Percentiles rank a stretch among this genome's conserved stretches.
phyloP scores from a whole-genome alignment of 2,113 vertebrate species.

The Lophotis ruficrista region DNA sequence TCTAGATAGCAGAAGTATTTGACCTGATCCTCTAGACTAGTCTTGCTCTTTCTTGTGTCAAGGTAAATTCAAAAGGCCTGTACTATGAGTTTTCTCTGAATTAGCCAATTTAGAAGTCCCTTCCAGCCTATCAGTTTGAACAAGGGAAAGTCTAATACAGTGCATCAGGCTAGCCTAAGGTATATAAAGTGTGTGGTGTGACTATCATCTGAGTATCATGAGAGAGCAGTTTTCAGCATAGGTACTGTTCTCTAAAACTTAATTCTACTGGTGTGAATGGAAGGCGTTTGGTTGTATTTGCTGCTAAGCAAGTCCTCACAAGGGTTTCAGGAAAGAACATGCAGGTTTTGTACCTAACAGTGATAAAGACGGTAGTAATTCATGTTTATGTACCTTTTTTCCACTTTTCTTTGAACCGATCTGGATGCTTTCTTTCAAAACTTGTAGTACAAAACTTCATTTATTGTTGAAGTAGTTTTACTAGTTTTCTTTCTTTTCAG shows the following conservation, averaged over 20 bases:
- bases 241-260: neutral
- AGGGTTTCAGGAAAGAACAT: neutral
- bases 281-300: neutral
- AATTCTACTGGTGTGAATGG: neutral
- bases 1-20: neutral
- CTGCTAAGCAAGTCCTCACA: neutral
- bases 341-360: neutral
- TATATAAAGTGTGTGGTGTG: neutral
- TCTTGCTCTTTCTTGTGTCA: neutral
- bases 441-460: neutral
- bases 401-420: neutral
- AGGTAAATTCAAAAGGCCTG: neutral
- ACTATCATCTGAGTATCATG: neutral
- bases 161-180: neutral
- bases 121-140: accelerated
- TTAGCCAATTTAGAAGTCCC: neutral
- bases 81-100: neutral
- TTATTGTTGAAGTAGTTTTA: neutral
- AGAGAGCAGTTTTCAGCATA: neutral
- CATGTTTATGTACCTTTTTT: neutral
- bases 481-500: neutral
- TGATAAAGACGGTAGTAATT: neutral
- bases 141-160: neutral
- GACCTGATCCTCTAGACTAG: neutral
- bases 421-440: constrained; percentile 28